phyloP scores from a whole-genome alignment of 2,888 invertebrate species.

The Drosophila bunnanda region DNA sequence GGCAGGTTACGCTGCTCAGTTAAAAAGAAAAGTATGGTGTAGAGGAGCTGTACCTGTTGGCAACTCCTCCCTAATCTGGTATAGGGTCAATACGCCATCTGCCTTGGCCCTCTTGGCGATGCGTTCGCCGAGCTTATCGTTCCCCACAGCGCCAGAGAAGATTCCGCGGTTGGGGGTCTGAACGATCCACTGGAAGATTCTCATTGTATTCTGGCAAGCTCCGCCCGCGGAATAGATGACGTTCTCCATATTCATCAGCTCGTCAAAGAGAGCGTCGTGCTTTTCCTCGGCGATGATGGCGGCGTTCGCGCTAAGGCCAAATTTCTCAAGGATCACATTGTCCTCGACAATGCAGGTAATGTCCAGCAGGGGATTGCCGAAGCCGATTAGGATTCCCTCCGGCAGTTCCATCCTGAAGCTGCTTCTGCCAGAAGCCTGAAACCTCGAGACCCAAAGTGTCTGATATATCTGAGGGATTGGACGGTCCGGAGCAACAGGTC shows the following conservation, averaged over 20 bases:
- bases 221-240: constrained; percentile 64
- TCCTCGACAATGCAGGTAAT: constrained; percentile 60
- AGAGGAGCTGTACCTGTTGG: constrained; percentile 42
- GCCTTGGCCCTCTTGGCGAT: constrained; percentile 57
- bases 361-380: constrained; percentile 70
- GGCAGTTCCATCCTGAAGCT: constrained; percentile 50
- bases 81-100: constrained; percentile 55
- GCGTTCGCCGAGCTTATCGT: constrained; percentile 60
- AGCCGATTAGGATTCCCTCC: constrained; percentile 58
- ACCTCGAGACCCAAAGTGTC: too few species aligned
- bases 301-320: constrained; percentile 47
- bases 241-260: constrained; percentile 55
- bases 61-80: constrained; percentile 50
- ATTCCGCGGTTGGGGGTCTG: constrained; percentile 39
- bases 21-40: too few species aligned
- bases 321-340: constrained; percentile 58
- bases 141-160: constrained; percentile 61
- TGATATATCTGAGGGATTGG: not conserved
- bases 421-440: not conserved
- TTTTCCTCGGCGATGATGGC: constrained; percentile 67
- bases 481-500: not conserved
- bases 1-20: too few species aligned
- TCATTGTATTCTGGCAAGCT: constrained; percentile 66
- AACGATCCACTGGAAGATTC: constrained; percentile 68
- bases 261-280: constrained; percentile 62